phyloP scores from a whole-genome alignment of 2,888 invertebrate species.

The Vanessa cardui region DNA sequence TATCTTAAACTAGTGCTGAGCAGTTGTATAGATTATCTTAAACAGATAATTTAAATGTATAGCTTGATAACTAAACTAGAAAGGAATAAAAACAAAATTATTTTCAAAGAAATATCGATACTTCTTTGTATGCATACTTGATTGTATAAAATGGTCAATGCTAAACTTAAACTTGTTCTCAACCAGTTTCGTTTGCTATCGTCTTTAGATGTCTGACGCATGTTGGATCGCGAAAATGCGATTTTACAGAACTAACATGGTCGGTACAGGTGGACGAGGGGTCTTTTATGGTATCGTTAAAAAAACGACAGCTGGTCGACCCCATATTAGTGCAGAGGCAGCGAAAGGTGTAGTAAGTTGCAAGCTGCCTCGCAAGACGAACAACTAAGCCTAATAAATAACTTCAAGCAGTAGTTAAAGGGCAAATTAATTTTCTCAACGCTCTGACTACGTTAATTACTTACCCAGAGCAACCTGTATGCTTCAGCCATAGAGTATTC shows the following conservation, averaged over 20 bases:
- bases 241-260: slow-evolving; percentile 51
- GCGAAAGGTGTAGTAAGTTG: slow-evolving; percentile 59
- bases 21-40: background rate
- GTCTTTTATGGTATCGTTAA: slow-evolving; percentile 54
- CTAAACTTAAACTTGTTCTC: slow-evolving; percentile 24
- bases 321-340: slow-evolving; percentile 54
- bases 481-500: slow-evolving; percentile 46
- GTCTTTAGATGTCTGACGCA: slow-evolving; percentile 45
- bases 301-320: slow-evolving; percentile 59
- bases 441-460: slow-evolving; percentile 40
- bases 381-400: slow-evolving; percentile 51
- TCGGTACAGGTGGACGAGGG: slow-evolving; percentile 48
- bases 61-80: background rate
- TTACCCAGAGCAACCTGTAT: slow-evolving; percentile 44
- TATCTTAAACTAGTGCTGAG: background rate
- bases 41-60: background rate
- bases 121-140: slow-evolving; percentile 23
- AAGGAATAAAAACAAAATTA: background rate
- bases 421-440: slow-evolving; percentile 55
- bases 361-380: slow-evolving; percentile 48
- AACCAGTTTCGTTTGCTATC: slow-evolving; percentile 43
- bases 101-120: slow-evolving; percentile 19
- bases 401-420: slow-evolving; percentile 46
- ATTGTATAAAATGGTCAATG: slow-evolving; percentile 32
- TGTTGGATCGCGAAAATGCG: slow-evolving; percentile 47